These are phyloP conservation scores for Sussaba pulchella DNA, from an alignment of 2,888 invertebrate genomes.

Conservation along the genomic window DNA sequence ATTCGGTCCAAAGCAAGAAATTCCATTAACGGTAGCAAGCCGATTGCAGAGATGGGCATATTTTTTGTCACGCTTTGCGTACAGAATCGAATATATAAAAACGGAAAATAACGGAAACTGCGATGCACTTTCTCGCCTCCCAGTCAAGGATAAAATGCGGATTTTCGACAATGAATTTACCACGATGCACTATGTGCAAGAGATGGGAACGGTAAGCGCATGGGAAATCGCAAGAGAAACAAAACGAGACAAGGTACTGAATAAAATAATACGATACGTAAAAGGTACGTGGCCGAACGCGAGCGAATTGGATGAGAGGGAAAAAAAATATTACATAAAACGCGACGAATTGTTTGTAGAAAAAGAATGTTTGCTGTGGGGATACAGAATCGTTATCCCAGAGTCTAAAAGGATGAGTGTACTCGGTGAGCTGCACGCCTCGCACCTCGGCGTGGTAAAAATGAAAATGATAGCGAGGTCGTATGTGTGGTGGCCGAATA, in stretches of 20 bases:
- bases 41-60: constrained; percentile 62
- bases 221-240: constrained; percentile 41
- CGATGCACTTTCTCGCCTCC: constrained; percentile 55
- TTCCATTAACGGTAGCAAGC: constrained; percentile 51
- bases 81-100: constrained; percentile 57
- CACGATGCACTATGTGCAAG: constrained; percentile 36
- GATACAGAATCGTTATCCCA: constrained; percentile 17
- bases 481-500: constrained; percentile 30
- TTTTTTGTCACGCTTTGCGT: constrained; percentile 57
- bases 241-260: constrained; percentile 30
- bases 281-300: constrained; percentile 17
- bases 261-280: constrained; percentile 18
- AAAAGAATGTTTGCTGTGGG: constrained; percentile 39
- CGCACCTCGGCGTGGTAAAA: constrained; percentile 18
- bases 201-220: constrained; percentile 17
- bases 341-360: constrained; percentile 52
- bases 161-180: constrained; percentile 33
- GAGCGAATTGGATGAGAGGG: constrained; percentile 12
- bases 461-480: constrained; percentile 28
- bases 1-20: constrained; percentile 49
- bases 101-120: constrained; percentile 52
- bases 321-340: constrained; percentile 38
- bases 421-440: constrained; percentile 1
- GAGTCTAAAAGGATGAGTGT: neutral
- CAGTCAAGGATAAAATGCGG: constrained; percentile 40